Percentiles rank a stretch among this genome's conserved stretches.
Evolutionary conservation across 2,888 invertebrate genomes (phyloP).

Genomic region (Craniophora ligustri): DNA sequence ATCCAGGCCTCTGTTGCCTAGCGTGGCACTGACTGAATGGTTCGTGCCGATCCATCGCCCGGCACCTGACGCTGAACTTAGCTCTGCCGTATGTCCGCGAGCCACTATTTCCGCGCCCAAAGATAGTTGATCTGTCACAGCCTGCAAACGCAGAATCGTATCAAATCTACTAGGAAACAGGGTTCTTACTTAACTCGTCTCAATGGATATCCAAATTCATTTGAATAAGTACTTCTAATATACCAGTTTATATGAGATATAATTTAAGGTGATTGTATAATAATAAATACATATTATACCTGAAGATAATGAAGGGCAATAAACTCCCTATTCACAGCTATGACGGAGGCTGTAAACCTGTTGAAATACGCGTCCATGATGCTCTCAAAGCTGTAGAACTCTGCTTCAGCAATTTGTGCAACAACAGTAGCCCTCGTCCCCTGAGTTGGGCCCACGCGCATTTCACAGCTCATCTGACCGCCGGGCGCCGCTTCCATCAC

Average conservation of each 20-base stretch:
- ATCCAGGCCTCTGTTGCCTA: slow-evolving; percentile 83
- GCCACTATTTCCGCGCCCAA: slow-evolving; percentile 83
- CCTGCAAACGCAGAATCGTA: slow-evolving; percentile 55
- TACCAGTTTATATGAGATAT: too few species aligned
- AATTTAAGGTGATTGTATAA: too few species aligned
- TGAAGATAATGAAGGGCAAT: slow-evolving; percentile 83
- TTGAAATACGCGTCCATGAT: slow-evolving; percentile 80
- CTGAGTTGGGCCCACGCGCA: slow-evolving; percentile 76
- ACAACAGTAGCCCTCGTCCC: slow-evolving; percentile 78
- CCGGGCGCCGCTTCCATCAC: slow-evolving; percentile 85
- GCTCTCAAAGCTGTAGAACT: slow-evolving; percentile 81
- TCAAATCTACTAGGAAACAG: background rate
- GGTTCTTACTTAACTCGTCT: too few species aligned
- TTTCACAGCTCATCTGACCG: slow-evolving; percentile 82
- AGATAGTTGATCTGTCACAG: slow-evolving; percentile 73
- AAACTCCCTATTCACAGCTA: slow-evolving; percentile 82
- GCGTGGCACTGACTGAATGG: slow-evolving; percentile 80
- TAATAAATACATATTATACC: slow-evolving; percentile 56
- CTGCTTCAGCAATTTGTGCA: slow-evolving; percentile 78
- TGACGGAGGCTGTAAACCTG: slow-evolving; percentile 77
- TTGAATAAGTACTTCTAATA: too few species aligned
- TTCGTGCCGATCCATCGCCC: slow-evolving; percentile 74
- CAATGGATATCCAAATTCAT: too few species aligned
- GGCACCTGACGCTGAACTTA: slow-evolving; percentile 81
- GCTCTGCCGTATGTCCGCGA: slow-evolving; percentile 71